Base-by-base conservation (phyloP, 2,888 invertebrate species). In the Ferrisia virgata region DNA sequence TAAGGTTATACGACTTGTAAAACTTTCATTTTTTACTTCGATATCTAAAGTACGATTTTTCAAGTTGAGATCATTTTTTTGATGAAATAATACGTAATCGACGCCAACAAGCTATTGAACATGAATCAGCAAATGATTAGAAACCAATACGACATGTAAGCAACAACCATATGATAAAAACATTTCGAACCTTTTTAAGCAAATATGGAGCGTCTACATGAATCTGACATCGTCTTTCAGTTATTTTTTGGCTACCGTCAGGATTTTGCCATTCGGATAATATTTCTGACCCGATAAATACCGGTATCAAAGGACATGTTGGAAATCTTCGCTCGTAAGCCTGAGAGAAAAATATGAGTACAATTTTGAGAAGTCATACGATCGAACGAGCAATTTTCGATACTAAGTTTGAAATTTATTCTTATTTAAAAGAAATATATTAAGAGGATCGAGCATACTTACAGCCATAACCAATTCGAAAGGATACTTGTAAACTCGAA, bases 401-500 rank as follows among this genome's bases (percentile, higher is more conserved):
- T n/a, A n/a, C n/a, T n/a, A n/a, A n/a, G n/a, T n/a, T n/a, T n/a
- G n/a, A n/a, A n/a, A n/a, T n/a, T n/a, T n/a, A n/a, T n/a, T n/a
- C n/a, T n/a, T n/a, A n/a, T n/a, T n/a, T n/a, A n/a, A n/a, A n/a
- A n/a, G n/a, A n/a, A n/a, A n/a, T 53, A 47, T 47, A 47, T 36
- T 53, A 1, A 79, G n/a, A n/a, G 0, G 5, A 15, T 39, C 13
- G 84, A 85, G 85, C n/a, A 36, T 89, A 93, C 95, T 92, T 90
- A 97, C 97, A 91, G 94, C 94, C 97, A 98, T 97, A 87, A 97
- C 96, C 89, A 98, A 92, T 90, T 97, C 97, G 90, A 98, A 98
- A 82, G 97, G 94, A 89, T 95, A 93, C 90, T 97, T 97, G 91
- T 97, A 98, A 87, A 98, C 95, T 91, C 97, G 92, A 83, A 97